These are phyloP conservation scores for Ceyx cyanopectus DNA, from an alignment of 2,113 vertebrate genomes.

Conservation along the genomic window DNA sequence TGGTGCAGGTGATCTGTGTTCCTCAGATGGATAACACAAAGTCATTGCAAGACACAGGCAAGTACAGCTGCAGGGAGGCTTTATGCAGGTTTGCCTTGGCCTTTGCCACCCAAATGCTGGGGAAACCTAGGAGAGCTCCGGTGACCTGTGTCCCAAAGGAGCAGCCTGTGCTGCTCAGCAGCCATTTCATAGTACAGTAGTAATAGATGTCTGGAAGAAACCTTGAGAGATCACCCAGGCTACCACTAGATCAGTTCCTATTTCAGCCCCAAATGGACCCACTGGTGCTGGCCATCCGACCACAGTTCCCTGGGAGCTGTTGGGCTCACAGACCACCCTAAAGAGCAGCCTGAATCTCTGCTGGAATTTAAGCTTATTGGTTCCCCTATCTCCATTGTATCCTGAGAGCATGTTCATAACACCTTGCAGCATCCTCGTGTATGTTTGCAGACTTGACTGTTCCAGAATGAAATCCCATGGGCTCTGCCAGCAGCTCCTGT, in stretches of 20 bases:
- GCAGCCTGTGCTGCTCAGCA: not conserved
- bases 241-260: not conserved
- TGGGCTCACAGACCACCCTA: fast-evolving
- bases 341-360: not conserved
- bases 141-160: not conserved
- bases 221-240: not conserved
- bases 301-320: not conserved
- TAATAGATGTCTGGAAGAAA: not conserved
- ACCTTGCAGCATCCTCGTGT: not conserved
- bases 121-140: not conserved
- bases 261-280: not conserved
- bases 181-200: not conserved
- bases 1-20: not conserved
- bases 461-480: not conserved
- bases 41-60: not conserved
- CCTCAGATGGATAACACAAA: fast-evolving
- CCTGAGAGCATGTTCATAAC: not conserved
- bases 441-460: not conserved
- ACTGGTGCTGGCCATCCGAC: not conserved
- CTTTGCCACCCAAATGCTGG: fast-evolving
- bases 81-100: no score
- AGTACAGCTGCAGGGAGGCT: not conserved
- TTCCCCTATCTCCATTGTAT: fast-evolving
- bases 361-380: not conserved
- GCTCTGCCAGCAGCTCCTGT: not conserved